Base-by-base conservation (phyloP, 2,888 invertebrate species). In the Eupithecia insigniata region DNA sequence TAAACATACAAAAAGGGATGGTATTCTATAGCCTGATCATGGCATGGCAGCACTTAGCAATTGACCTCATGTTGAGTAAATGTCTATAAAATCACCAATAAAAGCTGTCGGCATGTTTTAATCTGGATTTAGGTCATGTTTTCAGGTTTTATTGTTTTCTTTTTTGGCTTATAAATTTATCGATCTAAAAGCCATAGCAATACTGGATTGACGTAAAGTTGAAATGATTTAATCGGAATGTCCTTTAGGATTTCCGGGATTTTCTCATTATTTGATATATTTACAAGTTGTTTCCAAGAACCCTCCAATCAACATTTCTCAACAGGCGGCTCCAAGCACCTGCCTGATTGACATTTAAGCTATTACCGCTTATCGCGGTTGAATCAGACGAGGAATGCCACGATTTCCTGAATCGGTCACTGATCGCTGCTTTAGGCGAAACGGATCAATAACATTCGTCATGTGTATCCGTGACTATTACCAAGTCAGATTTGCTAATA, bases 351-450 rank as follows among this genome's bases (percentile, higher is more conserved):
- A 67, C 46, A 76, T 71, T 74, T 73, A 71, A 72, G 66, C 76
- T 75, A 77, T 70, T 69, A 67, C 68, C 72, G 73, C 66, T 67
- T 74, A 66, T 67, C 66, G 71, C 51, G 46, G 66, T 30, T 85
- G 86, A 87, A 81, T 88, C 86, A 87, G 75, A 78, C 76, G 75
- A 72, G 90, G 92, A 90, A 92, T 92, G 91, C 84, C 75, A 82
- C 83, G 81, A 87, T 87, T 90, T 92, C 92, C 92, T 90, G 90
- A 83, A 82, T 82, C 67, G 69, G 67, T 69, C 69, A 72, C 67
- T 75, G 68, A 74, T 73, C 62, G 66, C 61, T 32, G 30, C 32
- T 69, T 66, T 62, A 64, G 60, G 60, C 46, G 34, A 66, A 65
- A 36, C 66, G 62, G 69, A 67, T 71, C 51, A 46, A 46, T 22